These are phyloP conservation scores for Probosciger aterrimus DNA, from an alignment of 2,113 vertebrate species.

Conservation along the genomic window DNA sequence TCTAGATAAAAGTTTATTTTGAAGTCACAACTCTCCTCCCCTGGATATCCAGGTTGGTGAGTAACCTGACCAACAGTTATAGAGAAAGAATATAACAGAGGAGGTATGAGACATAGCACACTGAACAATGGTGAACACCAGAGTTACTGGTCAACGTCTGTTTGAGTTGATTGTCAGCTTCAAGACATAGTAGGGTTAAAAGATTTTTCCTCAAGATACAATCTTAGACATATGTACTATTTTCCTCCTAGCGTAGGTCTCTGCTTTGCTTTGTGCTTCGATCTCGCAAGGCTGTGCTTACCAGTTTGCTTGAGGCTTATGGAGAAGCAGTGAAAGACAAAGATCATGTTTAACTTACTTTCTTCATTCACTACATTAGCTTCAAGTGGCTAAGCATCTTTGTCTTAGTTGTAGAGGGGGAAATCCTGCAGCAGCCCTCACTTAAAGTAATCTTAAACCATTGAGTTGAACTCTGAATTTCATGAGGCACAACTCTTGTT, in stretches of 20 bases:
- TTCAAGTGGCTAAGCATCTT: background rate
- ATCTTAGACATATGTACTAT: background rate
- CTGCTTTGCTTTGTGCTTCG: background rate
- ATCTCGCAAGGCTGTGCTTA: background rate
- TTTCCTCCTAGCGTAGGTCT: background rate
- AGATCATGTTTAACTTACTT: background rate
- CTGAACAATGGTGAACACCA: background rate
- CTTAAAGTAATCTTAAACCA: background rate
- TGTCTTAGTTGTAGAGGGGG: background rate
- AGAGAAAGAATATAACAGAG: background rate
- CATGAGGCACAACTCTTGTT: background rate
- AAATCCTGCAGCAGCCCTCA: background rate
- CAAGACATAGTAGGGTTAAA: background rate
- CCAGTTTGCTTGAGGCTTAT: background rate
- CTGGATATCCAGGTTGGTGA: background rate
- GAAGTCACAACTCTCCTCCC: background rate
- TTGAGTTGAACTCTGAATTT: background rate
- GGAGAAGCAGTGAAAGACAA: background rate
- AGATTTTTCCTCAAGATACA: background rate
- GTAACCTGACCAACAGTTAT: background rate
- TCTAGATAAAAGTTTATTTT: background rate
- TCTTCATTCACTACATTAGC: background rate
- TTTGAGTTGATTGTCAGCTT: background rate
- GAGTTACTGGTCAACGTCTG: background rate
- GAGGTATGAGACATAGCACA: background rate